These are phyloP conservation scores for Metacarcinus magister DNA, from an alignment of 2,888 invertebrate species.

Conservation along the genomic window DNA sequence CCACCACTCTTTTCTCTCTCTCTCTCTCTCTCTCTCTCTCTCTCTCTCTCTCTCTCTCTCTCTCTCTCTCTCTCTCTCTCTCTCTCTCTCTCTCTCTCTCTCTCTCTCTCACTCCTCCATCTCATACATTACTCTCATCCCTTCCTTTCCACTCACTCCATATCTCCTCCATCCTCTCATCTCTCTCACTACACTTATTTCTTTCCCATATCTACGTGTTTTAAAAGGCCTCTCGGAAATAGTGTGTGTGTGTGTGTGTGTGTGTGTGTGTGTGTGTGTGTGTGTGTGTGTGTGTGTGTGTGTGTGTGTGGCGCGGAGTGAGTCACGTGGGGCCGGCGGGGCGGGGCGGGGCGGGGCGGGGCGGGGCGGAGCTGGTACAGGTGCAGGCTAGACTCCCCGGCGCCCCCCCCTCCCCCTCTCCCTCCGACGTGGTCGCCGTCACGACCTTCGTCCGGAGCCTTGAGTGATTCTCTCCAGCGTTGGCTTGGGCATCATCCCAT, in stretches of 20 bases:
- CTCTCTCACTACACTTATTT: neutral
- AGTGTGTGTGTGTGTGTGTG: neutral
- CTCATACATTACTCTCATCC: neutral
- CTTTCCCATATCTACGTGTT: neutral
- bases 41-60: too few species aligned
- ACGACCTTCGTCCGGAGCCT: neutral
- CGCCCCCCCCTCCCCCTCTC: neutral
- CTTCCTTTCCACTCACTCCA: neutral
- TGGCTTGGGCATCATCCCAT: neutral
- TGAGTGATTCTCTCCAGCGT: neutral
- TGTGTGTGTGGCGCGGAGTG: neutral
- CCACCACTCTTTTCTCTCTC: too few species aligned
- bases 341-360: neutral
- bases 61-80: neutral
- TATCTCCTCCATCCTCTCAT: neutral
- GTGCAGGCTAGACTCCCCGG: neutral
- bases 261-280: conserved; percentile 26
- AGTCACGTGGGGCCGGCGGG: neutral
- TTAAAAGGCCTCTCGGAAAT: too few species aligned
- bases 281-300: neutral
- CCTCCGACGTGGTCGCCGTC: conserved; percentile 1
- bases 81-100: neutral
- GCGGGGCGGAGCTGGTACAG: neutral
- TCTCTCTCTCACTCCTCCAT: neutral
- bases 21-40: neutral